Conservation (phyloP, 2,797 vertebrate genomes). For the Odontamblyopus rebecca region DNA sequence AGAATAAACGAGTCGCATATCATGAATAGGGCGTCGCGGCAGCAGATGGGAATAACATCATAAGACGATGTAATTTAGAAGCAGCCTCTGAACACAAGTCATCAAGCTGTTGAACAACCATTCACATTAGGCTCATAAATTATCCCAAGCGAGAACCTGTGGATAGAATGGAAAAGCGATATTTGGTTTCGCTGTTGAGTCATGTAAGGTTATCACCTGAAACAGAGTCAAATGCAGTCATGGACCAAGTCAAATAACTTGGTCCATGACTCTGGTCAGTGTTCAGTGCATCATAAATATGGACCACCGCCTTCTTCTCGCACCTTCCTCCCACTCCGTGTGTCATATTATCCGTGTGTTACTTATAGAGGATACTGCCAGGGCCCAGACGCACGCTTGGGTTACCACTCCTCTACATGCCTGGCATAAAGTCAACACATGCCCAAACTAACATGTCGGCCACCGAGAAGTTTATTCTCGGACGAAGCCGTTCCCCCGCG, state of each 20-base stretch:
- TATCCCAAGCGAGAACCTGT: constrained; percentile 10
- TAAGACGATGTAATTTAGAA: constrained; percentile 27
- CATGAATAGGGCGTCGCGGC: constrained; percentile 11
- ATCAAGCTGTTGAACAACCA: constrained; percentile 19
- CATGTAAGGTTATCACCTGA: background rate
- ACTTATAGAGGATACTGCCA: constrained; percentile 22
- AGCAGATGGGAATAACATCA: constrained; percentile 39
- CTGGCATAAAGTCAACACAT: constrained; percentile 40
- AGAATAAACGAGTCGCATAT: constrained; percentile 34
- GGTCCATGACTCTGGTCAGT: constrained; percentile 2
- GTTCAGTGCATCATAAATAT: constrained; percentile 8
- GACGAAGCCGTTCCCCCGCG: constrained; percentile 35
- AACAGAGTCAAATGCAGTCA: background rate
- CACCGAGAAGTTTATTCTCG: constrained; percentile 37
- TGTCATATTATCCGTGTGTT: constrained; percentile 44
- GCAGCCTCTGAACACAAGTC: constrained; percentile 17
- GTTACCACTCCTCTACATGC: constrained; percentile 53
- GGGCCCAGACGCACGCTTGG: constrained; percentile 31
- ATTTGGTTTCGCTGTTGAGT: background rate
- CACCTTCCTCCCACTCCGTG: background rate
- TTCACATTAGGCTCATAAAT: constrained; percentile 14
- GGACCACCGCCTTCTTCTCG: background rate
- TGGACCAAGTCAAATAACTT: background rate
- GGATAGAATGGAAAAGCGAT: background rate
- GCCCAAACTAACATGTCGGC: constrained; percentile 27